Evolutionary conservation across 2,888 invertebrate species (phyloP).

Genomic region (Cecidostiba fungosa): DNA sequence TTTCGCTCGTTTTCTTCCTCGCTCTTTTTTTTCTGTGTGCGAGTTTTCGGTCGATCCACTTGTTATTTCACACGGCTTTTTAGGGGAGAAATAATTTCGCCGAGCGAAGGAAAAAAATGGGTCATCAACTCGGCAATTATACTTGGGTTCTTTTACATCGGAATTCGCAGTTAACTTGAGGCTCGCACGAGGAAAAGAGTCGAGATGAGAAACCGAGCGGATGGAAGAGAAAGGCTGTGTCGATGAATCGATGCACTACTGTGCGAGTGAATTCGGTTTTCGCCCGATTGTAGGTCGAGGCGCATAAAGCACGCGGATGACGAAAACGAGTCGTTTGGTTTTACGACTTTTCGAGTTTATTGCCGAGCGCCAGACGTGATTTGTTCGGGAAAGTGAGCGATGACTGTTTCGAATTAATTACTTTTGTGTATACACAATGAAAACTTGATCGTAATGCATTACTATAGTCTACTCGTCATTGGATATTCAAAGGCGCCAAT

Average conservation of each 20-base stretch:
- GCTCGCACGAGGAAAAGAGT: neutral
- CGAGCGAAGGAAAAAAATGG: no score
- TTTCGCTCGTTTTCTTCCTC: neutral
- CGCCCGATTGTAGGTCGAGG: constrained; percentile 36
- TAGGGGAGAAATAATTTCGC: neutral
- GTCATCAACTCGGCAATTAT: neutral
- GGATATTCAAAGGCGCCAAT: neutral
- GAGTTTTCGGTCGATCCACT: neutral
- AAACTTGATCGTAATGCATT: neutral
- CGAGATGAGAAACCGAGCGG: neutral
- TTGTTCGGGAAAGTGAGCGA: neutral
- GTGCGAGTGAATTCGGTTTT: constrained; percentile 46
- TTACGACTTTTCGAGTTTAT: constrained; percentile 29
- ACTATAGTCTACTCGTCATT: neutral
- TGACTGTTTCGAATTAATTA: neutral
- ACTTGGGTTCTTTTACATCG: neutral
- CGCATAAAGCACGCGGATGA: constrained; percentile 19
- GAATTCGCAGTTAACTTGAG: neutral
- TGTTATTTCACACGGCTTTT: neutral
- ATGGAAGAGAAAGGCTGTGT: constrained; percentile 22
- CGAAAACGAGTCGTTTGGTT: constrained; percentile 40
- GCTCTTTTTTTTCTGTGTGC: neutral
- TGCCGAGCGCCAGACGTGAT: neutral
- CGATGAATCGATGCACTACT: constrained; percentile 46
- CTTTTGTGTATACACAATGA: neutral